Conservation (phyloP, 1,140 invertebrate genomes). For the Panonychus citri region DNA sequence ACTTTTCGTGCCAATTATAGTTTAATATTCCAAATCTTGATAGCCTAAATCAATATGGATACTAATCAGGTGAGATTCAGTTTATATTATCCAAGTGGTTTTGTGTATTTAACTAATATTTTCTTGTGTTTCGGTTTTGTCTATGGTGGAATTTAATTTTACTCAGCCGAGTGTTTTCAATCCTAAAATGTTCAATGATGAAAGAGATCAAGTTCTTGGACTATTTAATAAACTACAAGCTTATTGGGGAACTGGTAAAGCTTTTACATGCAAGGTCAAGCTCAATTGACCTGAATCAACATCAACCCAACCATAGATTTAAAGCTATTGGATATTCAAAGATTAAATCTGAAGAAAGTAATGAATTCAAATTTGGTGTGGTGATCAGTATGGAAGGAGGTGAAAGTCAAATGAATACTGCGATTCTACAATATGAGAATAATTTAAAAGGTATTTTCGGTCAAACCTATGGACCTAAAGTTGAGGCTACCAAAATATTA, state of each 20-base stretch:
- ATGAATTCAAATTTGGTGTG: slow-evolving; percentile 6
- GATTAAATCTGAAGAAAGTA: neutral
- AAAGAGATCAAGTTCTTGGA: slow-evolving; percentile 13
- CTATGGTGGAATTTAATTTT: neutral
- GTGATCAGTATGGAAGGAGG: slow-evolving; percentile 2
- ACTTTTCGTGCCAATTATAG: too few species aligned
- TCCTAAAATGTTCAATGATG: slow-evolving; percentile 15
- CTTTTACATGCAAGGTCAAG: slow-evolving; percentile 39
- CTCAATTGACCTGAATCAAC: slow-evolving; percentile 44
- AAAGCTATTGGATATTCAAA: slow-evolving; percentile 10
- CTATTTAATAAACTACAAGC: slow-evolving; percentile 27
- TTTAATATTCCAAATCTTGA: too few species aligned
- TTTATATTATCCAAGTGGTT: too few species aligned
- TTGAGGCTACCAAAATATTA: slow-evolving; percentile 9
- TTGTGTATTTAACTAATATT: too few species aligned
- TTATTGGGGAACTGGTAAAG: slow-evolving; percentile 63
- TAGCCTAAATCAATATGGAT: too few species aligned
- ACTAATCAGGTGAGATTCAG: too few species aligned
- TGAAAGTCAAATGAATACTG: slow-evolving; percentile 7
- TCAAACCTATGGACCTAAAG: slow-evolving; percentile 4
- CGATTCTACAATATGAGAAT: slow-evolving; percentile 7
- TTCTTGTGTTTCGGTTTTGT: too few species aligned
- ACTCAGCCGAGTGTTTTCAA: neutral
- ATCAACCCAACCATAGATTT: slow-evolving; percentile 8
- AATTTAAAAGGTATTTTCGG: slow-evolving; percentile 10